Percentiles rank a stretch among this genome's conserved stretches.
These are phyloP conservation scores for Drosophila nr. perissopoda DNA, from an alignment of 2,888 invertebrate genomes.

Conservation along the genomic window DNA sequence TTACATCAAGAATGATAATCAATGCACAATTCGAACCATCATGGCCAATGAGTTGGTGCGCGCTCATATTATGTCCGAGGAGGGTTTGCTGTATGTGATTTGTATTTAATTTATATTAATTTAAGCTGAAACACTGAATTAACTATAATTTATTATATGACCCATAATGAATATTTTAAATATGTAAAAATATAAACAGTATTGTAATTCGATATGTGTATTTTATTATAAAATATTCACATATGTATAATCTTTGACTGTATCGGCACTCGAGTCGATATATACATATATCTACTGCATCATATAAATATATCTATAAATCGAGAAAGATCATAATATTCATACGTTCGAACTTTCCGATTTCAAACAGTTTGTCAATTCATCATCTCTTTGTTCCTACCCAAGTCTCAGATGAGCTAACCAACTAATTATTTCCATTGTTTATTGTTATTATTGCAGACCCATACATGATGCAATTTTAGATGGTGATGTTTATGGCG, in stretches of 20 bases:
- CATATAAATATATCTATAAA: background rate
- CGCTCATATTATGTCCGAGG: conserved; percentile 25
- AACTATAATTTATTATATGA: background rate
- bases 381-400: background rate
- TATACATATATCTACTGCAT: background rate
- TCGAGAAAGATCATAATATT: background rate
- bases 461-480: conserved; percentile 76
- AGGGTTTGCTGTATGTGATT: conserved; percentile 61
- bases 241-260: background rate
- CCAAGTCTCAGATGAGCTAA: background rate
- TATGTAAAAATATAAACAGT: background rate
- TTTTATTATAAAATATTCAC: background rate
- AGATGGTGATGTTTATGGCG: conserved; percentile 45
- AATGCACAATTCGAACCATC: conserved; percentile 24
- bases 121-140: background rate
- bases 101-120: background rate
- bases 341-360: background rate
- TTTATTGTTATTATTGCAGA: conserved; percentile 40
- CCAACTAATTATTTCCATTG: background rate
- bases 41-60: conserved; percentile 57
- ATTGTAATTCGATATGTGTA: background rate
- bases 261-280: background rate
- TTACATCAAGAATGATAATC: conserved; percentile 32
- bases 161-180: background rate
- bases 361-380: background rate